Percentiles rank a stretch among this genome's conserved stretches.
Conservation (phyloP, 2,888 invertebrate species). For the Sympetrum striolatum region DNA sequence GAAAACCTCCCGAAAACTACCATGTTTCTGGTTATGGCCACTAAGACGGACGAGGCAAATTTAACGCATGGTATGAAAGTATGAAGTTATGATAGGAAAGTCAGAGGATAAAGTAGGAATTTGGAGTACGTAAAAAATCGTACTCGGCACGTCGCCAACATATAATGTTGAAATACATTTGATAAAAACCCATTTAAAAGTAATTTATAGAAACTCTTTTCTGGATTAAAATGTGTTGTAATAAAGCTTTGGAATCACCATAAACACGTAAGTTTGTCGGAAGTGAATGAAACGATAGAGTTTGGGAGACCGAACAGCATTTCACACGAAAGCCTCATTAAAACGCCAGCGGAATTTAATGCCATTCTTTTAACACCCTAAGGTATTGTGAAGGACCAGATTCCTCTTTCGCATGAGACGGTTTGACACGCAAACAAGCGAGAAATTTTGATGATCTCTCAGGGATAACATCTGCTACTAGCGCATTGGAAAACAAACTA, state of each 20-base stretch:
- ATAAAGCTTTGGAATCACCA: too few relatives aligned
- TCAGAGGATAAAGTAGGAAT: too few relatives aligned
- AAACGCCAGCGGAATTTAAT: neutral
- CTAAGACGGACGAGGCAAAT: neutral
- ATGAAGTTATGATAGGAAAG: too few relatives aligned
- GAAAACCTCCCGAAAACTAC: neutral
- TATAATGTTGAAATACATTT: too few relatives aligned
- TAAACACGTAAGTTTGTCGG: neutral
- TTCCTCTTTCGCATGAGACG: neutral
- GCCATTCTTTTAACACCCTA: neutral
- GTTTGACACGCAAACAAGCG: neutral
- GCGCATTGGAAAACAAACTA: neutral
- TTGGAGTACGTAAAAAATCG: too few relatives aligned
- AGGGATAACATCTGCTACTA: neutral
- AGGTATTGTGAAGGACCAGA: neutral
- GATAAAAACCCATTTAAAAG: too few relatives aligned
- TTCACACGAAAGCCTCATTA: conserved; percentile 16
- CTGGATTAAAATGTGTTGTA: too few relatives aligned
- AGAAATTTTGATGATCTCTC: neutral
- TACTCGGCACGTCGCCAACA: too few relatives aligned
- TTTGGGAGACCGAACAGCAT: neutral
- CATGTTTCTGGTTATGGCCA: neutral
- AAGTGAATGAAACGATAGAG: neutral
- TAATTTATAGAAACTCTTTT: too few relatives aligned
- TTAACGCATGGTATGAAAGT: neutral